Percentiles rank a stretch among this genome's conserved stretches.
phyloP scores from a whole-genome alignment of 2,113 vertebrate genomes.

The Xyliphius kryptos region DNA sequence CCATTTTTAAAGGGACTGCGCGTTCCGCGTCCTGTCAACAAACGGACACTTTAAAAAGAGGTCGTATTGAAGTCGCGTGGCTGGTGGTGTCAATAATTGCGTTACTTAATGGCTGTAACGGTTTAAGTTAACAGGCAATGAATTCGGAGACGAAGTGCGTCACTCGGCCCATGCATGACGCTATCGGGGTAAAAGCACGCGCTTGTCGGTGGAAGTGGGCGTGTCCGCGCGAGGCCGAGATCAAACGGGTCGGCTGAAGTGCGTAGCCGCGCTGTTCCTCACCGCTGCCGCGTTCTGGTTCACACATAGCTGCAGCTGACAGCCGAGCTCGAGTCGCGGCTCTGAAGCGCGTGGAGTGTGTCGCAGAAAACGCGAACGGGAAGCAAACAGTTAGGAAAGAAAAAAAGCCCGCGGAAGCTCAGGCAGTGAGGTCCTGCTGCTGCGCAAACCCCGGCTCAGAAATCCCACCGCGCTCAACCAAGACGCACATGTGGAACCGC shows the following conservation, averaged over 20 bases:
- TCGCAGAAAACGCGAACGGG: too few species aligned
- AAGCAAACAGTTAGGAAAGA: too few species aligned
- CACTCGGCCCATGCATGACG: slow-evolving; percentile 12
- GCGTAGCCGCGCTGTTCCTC: slow-evolving; percentile 62
- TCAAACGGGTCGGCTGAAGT: slow-evolving; percentile 59
- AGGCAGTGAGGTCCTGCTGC: too few species aligned
- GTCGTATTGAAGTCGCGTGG: not conserved
- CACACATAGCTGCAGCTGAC: slow-evolving; percentile 20
- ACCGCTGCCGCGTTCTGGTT: slow-evolving; percentile 26
- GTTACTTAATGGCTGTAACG: not conserved
- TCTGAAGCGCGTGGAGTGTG: too few species aligned
- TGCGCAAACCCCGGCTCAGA: too few species aligned
- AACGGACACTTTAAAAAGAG: not conserved
- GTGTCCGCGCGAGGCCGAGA: slow-evolving; percentile 39
- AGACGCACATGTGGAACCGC: not conserved
- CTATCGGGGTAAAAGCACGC: slow-evolving; percentile 8
- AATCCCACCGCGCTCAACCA: too few species aligned
- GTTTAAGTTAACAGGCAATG: not conserved
- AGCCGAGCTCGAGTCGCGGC: too few species aligned
- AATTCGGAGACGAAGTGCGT: not conserved
- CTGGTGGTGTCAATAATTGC: not conserved
- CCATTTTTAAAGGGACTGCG: slow-evolving; percentile 1
- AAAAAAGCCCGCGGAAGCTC: not conserved
- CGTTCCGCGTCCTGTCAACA: not conserved
- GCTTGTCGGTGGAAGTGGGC: not conserved